Evolutionary conservation across 2,888 invertebrate genomes (phyloP).

Genomic region (Acanthococcus lagerstroemiae): DNA sequence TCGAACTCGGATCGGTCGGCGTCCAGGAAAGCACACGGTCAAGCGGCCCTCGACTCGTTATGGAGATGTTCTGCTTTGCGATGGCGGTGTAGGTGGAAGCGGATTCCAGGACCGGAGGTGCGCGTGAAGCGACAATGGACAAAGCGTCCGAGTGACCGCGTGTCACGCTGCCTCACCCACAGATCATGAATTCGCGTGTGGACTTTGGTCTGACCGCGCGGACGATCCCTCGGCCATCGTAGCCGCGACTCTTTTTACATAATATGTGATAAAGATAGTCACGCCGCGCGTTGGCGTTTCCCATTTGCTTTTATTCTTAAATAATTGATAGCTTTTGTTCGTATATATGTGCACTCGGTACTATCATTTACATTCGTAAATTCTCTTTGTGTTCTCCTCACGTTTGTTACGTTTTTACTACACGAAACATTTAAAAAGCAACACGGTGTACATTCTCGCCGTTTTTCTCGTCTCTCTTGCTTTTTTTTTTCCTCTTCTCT

Average conservation of each 20-base stretch:
- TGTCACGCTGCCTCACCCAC: too few relatives aligned
- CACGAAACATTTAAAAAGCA: constrained; percentile 8
- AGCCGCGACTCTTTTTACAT: constrained; percentile 2
- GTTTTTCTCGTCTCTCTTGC: not conserved
- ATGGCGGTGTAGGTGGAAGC: too few relatives aligned
- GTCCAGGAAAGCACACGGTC: too few relatives aligned
- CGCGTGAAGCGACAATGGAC: too few relatives aligned
- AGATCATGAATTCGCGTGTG: too few relatives aligned
- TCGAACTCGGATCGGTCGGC: too few relatives aligned
- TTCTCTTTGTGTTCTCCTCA: constrained; percentile 27
- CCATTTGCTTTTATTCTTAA: constrained; percentile 26
- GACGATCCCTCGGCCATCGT: too few relatives aligned
- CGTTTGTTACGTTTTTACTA: constrained; percentile 26
- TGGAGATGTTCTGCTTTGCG: too few relatives aligned
- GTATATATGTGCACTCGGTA: not conserved
- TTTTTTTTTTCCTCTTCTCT: not conserved
- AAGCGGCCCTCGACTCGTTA: too few relatives aligned
- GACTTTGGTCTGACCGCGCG: too few relatives aligned
- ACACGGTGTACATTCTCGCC: not conserved
- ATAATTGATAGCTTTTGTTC: constrained; percentile 27
- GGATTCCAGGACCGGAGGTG: too few relatives aligned
- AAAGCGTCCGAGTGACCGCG: too few relatives aligned
- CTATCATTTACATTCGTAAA: constrained; percentile 29
- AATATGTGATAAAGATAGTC: constrained; percentile 18
- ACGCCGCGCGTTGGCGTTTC: constrained; percentile 30